Conservation (phyloP, 2,113 vertebrate genomes). For the Myiagra hebetior region DNA sequence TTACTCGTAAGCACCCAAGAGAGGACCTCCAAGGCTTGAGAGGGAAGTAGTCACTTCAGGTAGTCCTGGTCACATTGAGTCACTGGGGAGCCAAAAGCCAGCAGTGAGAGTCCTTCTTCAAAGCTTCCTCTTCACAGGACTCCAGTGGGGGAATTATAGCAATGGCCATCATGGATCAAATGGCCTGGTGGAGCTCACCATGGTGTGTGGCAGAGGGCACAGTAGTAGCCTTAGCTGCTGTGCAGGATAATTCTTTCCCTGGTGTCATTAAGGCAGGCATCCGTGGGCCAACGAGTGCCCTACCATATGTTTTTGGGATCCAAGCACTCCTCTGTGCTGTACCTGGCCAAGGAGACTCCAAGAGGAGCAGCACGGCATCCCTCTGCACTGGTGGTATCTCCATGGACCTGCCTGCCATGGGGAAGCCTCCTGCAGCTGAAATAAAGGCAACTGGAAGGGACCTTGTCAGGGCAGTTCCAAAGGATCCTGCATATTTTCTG, state of each 20-base stretch:
- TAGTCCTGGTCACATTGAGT: neutral
- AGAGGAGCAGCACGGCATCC: neutral
- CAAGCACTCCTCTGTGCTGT: neutral
- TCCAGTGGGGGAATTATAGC: neutral
- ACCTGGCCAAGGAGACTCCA: fast-evolving
- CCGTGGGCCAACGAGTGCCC: neutral
- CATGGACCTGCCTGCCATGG: fast-evolving
- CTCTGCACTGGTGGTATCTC: neutral
- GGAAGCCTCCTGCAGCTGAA: neutral
- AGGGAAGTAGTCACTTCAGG: neutral
- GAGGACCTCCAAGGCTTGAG: neutral
- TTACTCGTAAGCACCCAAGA: neutral
- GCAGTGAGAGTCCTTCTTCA: neutral
- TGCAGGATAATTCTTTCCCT: neutral
- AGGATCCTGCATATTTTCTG: neutral
- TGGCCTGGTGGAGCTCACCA: neutral
- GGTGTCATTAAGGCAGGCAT: neutral
- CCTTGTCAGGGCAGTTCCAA: neutral
- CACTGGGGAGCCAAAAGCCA: neutral
- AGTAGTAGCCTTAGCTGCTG: neutral
- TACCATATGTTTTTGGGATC: neutral
- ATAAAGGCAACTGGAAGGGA: neutral
- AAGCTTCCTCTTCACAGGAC: neutral
- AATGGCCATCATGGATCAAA: neutral
- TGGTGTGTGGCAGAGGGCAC: neutral